Conservation (phyloP, 2,888 invertebrate genomes). For the Machimus rusticus region DNA sequence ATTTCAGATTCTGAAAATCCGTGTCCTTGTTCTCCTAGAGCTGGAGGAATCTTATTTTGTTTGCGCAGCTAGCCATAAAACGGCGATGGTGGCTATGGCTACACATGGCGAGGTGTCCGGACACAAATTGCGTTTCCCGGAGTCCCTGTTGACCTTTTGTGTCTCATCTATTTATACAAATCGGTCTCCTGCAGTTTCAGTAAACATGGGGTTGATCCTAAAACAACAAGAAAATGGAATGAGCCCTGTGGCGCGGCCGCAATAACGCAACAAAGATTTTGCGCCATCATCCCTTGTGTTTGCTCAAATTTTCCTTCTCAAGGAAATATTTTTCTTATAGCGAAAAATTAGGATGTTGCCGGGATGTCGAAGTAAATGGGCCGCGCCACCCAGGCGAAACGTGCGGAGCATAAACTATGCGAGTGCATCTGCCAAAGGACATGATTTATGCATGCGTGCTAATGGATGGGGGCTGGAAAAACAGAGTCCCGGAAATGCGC, state of each 20-base stretch:
- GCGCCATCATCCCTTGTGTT: neutral
- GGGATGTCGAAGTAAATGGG: neutral
- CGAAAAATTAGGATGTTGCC: conserved; percentile 23
- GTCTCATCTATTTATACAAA: conserved; percentile 15
- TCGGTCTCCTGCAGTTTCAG: conserved; percentile 27
- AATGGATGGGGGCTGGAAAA: conserved; percentile 1
- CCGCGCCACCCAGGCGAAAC: conserved; percentile 30
- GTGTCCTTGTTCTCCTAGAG: neutral
- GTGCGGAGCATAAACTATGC: neutral
- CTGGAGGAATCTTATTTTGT: neutral
- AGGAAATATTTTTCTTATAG: conserved; percentile 14
- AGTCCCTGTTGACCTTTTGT: conserved; percentile 19
- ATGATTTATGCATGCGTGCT: conserved; percentile 3
- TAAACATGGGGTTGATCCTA: conserved; percentile 29
- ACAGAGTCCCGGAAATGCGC: neutral
- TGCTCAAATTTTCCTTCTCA: neutral
- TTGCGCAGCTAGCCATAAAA: conserved; percentile 19
- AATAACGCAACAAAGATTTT: conserved; percentile 1
- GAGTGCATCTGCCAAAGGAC: conserved; percentile 2
- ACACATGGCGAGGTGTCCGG: conserved; percentile 7
- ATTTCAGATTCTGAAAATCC: neutral
- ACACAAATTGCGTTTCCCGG: conserved; percentile 1
- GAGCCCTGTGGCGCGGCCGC: neutral
- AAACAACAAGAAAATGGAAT: conserved; percentile 3
- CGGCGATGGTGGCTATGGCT: neutral